phyloP scores from a whole-genome alignment of 1,140 invertebrate genomes.

The Bacillus rossius region DNA sequence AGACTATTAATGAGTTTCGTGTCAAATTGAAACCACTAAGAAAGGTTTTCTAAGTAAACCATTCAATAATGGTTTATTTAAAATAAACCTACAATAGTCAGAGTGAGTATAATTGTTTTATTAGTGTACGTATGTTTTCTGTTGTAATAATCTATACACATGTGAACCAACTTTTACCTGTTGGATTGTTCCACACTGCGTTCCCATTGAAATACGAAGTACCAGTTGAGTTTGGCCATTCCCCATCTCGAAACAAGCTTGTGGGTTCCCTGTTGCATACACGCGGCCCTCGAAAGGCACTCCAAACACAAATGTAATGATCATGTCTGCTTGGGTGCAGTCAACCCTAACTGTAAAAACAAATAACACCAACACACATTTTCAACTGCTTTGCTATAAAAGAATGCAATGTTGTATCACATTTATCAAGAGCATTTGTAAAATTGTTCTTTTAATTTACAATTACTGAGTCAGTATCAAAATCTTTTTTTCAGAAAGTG shows the following conservation, averaged over 20 bases:
- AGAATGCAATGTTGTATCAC: not conserved
- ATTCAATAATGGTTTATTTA: too few species aligned
- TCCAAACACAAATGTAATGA: slow-evolving; percentile 46
- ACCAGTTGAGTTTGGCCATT: slow-evolving; percentile 42
- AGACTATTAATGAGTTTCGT: too few species aligned
- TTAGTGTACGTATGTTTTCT: too few species aligned
- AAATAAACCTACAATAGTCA: too few species aligned
- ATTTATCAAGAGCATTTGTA: not conserved
- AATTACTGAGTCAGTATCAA: too few species aligned
- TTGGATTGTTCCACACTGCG: slow-evolving; percentile 45
- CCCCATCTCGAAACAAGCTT: slow-evolving; percentile 48
- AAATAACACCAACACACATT: not conserved
- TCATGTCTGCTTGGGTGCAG: slow-evolving; percentile 48
- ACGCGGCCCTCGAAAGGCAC: slow-evolving; percentile 46
- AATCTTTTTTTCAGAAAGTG: too few species aligned
- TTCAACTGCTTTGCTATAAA: not conserved
- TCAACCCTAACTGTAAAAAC: slow-evolving; percentile 43
- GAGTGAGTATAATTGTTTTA: too few species aligned
- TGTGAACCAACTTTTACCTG: slow-evolving; percentile 33
- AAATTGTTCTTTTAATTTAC: not conserved
- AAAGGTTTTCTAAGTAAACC: too few species aligned
- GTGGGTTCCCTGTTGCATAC: slow-evolving; percentile 49
- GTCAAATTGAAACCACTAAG: too few species aligned
- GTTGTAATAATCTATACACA: too few species aligned
- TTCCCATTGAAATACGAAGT: slow-evolving; percentile 44